Base-by-base conservation (phyloP, 2,888 invertebrate genomes). In the Teleogryllus oceanicus region DNA sequence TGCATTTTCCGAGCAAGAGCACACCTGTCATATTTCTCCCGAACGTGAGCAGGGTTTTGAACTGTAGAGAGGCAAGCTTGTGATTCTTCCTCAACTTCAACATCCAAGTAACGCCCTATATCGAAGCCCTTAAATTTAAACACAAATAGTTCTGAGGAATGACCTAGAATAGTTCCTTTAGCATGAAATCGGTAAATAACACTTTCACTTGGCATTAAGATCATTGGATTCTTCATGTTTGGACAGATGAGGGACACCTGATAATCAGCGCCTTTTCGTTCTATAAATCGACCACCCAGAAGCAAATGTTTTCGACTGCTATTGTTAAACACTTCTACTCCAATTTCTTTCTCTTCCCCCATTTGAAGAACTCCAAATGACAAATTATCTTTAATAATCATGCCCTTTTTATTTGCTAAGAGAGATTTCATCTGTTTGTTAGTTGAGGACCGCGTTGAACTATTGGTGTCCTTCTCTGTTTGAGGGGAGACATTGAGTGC, bases 121-220 rank as follows among this genome's bases (percentile, higher is more conserved):
- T 90, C 89, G 84, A 92, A 92, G 50, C 89, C 88, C 84, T 87
- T 88, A 84, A 93, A 93, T 77, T 88, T 85, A 83, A 94, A 89
- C 37, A 91, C 86, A 78, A 93, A 86, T 74, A 90, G 85, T 87
- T 94, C 93, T 82, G 88, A 89, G 16, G 90, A 89, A 76, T 85
- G 85, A 2, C 94, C 94, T 80, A 91, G 87, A 85, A 90, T 91
- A 86, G 89, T 91, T 11, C 91, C 90, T 62, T 84, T 85, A 83
- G 92, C 92, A 80, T 86, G 86, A 79, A 92, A 88, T 74, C 84
- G 86, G 78, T 90, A 89, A 37, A 84, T 84, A 77, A 89, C 84
- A 50, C 86, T 86, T 82, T 88, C 85, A 3, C 85, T 85, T 0
- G 90, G 89, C 78, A 85, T 84, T 77, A 92, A 83, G 79, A 85